phyloP scores from a whole-genome alignment of 2,113 vertebrate genomes.

The Psephotus haematonotus region DNA sequence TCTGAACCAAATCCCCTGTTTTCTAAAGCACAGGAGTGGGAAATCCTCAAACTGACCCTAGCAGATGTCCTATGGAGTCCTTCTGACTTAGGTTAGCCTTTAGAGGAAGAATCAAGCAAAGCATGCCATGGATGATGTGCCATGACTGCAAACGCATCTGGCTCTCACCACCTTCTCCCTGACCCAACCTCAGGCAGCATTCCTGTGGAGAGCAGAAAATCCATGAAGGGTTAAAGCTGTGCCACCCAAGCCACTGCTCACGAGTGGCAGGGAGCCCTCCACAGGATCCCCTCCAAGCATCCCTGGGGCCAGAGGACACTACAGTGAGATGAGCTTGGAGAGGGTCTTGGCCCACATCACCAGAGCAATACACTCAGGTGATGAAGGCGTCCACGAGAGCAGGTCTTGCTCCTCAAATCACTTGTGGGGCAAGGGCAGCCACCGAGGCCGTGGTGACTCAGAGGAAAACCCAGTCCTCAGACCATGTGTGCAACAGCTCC shows the following conservation, averaged over 20 bases:
- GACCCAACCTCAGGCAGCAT: background rate
- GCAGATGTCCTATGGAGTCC: background rate
- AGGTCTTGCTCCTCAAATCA: background rate
- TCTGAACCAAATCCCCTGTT: background rate
- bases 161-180: background rate
- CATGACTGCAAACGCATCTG: fast-evolving
- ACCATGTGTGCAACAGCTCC: background rate
- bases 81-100: background rate
- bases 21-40: background rate
- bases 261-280: background rate
- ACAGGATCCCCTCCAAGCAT: background rate
- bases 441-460: fast-evolving
- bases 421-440: background rate
- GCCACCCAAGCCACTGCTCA: background rate
- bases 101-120: background rate
- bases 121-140: background rate
- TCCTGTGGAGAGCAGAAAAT: background rate
- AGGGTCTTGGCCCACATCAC: background rate
- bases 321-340: background rate
- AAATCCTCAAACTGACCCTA: background rate
- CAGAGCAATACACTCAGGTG: background rate
- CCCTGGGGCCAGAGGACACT: background rate
- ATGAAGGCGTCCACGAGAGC: background rate
- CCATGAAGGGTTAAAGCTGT: background rate
- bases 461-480: background rate